phyloP scores from a whole-genome alignment of 2,113 vertebrate genomes.

The Myrmecobius fasciatus region DNA sequence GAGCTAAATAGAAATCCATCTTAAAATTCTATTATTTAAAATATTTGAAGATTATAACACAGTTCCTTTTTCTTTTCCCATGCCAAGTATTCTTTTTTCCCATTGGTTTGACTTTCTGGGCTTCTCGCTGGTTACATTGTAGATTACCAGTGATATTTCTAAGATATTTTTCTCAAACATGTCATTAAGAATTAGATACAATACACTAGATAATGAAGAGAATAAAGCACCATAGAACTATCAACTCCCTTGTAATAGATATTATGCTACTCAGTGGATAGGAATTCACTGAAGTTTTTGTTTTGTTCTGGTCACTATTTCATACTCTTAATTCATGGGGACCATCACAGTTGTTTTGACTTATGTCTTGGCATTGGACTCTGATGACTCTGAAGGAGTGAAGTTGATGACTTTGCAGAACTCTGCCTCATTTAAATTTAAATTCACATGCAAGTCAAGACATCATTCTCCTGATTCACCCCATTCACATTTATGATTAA shows the following conservation, averaged over 20 bases:
- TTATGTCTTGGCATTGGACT: no score
- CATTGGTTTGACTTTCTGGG: not conserved
- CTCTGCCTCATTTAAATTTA: no score
- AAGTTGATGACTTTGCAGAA: no score
- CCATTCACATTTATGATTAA: no score
- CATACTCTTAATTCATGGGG: not conserved
- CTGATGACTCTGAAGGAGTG: no score
- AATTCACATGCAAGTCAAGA: no score
- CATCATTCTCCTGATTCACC: no score
- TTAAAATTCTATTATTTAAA: not conserved
- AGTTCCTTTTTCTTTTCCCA: not conserved
- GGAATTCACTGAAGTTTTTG: not conserved
- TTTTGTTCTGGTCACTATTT: not conserved
- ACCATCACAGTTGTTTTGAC: no score
- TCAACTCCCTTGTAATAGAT: not conserved
- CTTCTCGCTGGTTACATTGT: not conserved
- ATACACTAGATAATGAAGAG: not conserved
- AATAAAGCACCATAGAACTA: not conserved
- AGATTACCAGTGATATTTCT: no score
- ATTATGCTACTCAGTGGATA: not conserved
- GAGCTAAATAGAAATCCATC: not conserved
- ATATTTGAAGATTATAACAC: not conserved
- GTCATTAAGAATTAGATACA: not conserved
- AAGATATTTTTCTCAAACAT: not conserved
- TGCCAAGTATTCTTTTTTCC: not conserved